phyloP scores from a whole-genome alignment of 2,113 vertebrate genomes.

The Desmodus rotundus region DNA sequence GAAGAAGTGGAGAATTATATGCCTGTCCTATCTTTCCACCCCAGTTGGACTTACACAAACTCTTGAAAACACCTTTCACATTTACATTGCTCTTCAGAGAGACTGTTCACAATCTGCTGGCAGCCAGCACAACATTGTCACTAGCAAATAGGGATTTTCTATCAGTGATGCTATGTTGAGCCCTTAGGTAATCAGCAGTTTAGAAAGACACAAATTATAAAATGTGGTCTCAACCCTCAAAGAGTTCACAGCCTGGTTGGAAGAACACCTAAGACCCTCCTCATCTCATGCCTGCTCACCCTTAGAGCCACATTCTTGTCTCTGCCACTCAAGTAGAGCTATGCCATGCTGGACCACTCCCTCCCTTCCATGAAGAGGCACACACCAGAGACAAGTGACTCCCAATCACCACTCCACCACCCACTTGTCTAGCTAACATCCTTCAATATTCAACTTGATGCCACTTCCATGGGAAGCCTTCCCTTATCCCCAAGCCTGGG shows the following conservation, averaged over 20 bases:
- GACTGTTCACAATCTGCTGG: accelerated
- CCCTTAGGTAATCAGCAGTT: neutral
- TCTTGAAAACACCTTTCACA: neutral
- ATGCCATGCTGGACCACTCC: neutral
- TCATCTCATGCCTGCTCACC: neutral
- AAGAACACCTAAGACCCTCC: neutral
- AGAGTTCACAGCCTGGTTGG: neutral
- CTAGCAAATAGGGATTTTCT: neutral
- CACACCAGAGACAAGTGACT: neutral
- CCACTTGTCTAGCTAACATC: neutral
- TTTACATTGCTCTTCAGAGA: neutral
- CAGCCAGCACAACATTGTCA: neutral
- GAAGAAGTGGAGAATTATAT: neutral
- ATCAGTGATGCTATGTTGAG: neutral
- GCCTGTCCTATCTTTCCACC: neutral
- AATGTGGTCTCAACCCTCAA: neutral
- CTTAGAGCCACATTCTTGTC: neutral
- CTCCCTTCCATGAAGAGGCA: neutral
- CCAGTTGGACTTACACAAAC: neutral
- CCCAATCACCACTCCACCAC: accelerated
- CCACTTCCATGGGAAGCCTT: neutral
- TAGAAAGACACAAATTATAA: neutral
- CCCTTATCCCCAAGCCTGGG: neutral
- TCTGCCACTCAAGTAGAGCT: neutral
- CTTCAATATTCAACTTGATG: neutral